Base-by-base conservation (phyloP, 2,113 vertebrate genomes). In the Chaetops frenatus region DNA sequence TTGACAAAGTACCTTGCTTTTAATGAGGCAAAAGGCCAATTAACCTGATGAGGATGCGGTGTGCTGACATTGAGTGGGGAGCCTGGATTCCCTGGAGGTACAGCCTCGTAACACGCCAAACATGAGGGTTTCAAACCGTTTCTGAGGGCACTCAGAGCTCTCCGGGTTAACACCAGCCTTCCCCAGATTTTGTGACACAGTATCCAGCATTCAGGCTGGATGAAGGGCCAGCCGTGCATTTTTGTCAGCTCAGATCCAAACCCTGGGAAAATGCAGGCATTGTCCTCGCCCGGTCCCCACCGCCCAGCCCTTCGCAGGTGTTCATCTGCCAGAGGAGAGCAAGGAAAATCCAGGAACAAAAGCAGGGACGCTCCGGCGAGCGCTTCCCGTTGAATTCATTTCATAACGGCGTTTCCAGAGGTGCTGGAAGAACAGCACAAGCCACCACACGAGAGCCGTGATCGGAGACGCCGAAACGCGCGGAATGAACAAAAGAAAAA, bases 211-310 rank as follows among this genome's bases (percentile, higher is more conserved):
- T 69, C 53, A 50, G 86, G 90, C 72, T 29, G 61, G 95, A 57
- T 28, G 6, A 72, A 71, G 76, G 76, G 73, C 90, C 53, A 6
- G 79, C 74, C 78, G 38, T n/a, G 33, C 73, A 71, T 92, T 91
- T 95, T 67, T 91, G 81, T 78, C 40, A 87, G 48, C 86, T 93
- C 88, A 57, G 89, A 83, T 93, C 84, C 85, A 48, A 95, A 79
- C 62, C 29, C 93, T 38, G 61, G 72, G 86, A 95, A 96, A 88
- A 95, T 96, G 92, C 95, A 77, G 86, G 76, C 95, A 96, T 85
- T 92, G 88, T 96, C 82, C 25, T 88, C 11, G 1, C 54, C 50
- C 12, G 3, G 62, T 85, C 38, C 54, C 81, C 81, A 44, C 31
- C 21, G 31, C 74, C 77, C 90, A 38, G 78, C 91, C 91, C 80